Evolutionary conservation across 2,113 vertebrate species (phyloP), one percentile per base, ranked within the genome.

Genomic region (Rutilus rutilus): DNA sequence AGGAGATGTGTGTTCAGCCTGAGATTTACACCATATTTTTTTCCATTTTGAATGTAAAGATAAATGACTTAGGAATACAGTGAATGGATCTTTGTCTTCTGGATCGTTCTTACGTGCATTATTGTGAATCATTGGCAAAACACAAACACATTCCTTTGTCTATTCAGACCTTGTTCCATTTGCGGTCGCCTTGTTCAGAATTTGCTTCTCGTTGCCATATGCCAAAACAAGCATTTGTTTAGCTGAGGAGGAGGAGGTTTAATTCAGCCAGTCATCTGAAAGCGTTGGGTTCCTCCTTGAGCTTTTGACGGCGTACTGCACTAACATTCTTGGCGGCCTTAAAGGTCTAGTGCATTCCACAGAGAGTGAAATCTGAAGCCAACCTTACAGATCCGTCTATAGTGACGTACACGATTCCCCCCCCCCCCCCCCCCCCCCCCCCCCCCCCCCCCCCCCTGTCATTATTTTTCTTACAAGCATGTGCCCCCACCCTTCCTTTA

Each of bases 381-480:
- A 25, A 91, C 94, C 92, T 96, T 95, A 95, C 93, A 95, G 94
- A 96, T 50, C 94, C 95, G 94, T 96, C 96, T 95, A 96, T 64
- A 83, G 74, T 83, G 86, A 92, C 62, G 36, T 82, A 85, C 81
- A 76, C 69, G 12, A 65, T 23, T 77, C 62, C 42, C 27, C 27
- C 27, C 27, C 62, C 45, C 67, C 57, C 71, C 78, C 39, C 45
- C 52, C 78, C 80, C 88, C 78, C 87, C 62, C 42, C 27, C 27
- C 27, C 27, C 62, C 45, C 67, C 57, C 71, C 78, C 39, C 45
- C 52, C 78, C 80, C 88, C 78, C 87, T 95, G 96, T 96, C 96
- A 96, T 97, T 96, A 96, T 96, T 95, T 83, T 95, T 92, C 93
- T 45, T 91, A 94, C 94, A 95, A 96, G 95, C 96, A 96, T 93